Base-by-base conservation (phyloP, 2,888 invertebrate genomes). In the Pandemis cinnamomeana region DNA sequence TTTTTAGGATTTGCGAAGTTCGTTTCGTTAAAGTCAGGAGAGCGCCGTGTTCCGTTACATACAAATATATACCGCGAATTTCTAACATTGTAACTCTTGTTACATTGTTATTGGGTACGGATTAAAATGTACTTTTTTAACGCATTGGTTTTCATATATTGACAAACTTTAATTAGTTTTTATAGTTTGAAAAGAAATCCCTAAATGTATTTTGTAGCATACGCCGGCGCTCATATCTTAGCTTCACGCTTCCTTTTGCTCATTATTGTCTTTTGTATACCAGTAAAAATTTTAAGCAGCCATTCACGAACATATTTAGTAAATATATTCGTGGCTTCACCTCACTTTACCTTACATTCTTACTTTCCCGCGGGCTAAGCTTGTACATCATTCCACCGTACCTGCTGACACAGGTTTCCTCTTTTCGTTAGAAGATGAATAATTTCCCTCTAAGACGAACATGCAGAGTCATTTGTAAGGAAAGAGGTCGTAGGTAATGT, bases 391-490 rank as follows among this genome's bases (percentile, higher is more conserved):
- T 51, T 51, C 36, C 13, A 11, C n/a, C 20, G 36, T 46, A 27
- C 7, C 48, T 13, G 46, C 7, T 0, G 48, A 66, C 64, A 66
- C 64, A 66, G 64, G 48, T 66, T 51, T n/a, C 64, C 48, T 66
- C n/a, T 61, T 66, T 7, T 27, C 48, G 20, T 20, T 66, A 51
- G 51, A 66, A 51, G 15, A 66, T 66, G 64, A 66, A 66, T 66
- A 66, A 51, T 66, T 48, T 66, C 4, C 48, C 48, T 48, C 27
- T 13, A 42, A 61, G 61, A 58, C 6, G 51, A 60, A 60, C 61
- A 42, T 11, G 61, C 13, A 13, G 15, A 63, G 44, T 15, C 44
- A 15, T 44, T 44, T 63, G 15, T 20, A 11, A 10, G 44, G 20
- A 6, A 58, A 58, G 1, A 27, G 7, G 53, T 15, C 0, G 51